Base-by-base conservation (phyloP, 2,113 vertebrate species). In the Platanista minor region DNA sequence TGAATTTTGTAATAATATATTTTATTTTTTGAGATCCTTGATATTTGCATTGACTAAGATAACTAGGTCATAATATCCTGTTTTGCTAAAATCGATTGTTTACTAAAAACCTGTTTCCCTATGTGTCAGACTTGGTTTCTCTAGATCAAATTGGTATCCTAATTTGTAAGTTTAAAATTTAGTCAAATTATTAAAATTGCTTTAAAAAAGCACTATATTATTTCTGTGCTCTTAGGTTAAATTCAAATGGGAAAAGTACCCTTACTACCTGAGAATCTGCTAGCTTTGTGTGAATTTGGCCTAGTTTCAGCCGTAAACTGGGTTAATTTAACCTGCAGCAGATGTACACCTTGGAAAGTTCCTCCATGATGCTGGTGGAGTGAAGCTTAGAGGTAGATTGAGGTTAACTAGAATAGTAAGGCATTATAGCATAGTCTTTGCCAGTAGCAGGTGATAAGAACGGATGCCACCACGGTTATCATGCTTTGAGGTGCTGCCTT, bases 141-240 rank as follows among this genome's bases (percentile, higher is more conserved):
- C 52, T 94, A 71, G 33, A 92, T 75, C 81, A 25, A 90, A 74
- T 87, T 92, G 52, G 20, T 88, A 67, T 72, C 54, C 66, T 86
- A 67, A 85, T 87, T 97, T 95, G 25, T 75, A 97, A 95, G 59
- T 97, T 86, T 96, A 80, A 90, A 85, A 90, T 86, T 94, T 81
- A 66, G 80, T 90, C 52, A 87, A 87, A 92, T 96, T 81, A 49
- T 91, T 91, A 95, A 85, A 59, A 59, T 96, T 92, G 31, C 25
- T 93, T 90, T 21, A 14, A 94, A 95, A 69, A 43, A 17, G 4
- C 12, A 78, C 29, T 69, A 13, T 88, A n/a, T 82, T 96, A 46
- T 94, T 85, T 89, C 61, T 93, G 0, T 96, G 23, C 64, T 77
- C 33, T 86, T 41, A 78, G n/a, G 49, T 96, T 95, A 78, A 97